phyloP scores from a whole-genome alignment of 2,888 invertebrate species.

The Myopa testacea region DNA sequence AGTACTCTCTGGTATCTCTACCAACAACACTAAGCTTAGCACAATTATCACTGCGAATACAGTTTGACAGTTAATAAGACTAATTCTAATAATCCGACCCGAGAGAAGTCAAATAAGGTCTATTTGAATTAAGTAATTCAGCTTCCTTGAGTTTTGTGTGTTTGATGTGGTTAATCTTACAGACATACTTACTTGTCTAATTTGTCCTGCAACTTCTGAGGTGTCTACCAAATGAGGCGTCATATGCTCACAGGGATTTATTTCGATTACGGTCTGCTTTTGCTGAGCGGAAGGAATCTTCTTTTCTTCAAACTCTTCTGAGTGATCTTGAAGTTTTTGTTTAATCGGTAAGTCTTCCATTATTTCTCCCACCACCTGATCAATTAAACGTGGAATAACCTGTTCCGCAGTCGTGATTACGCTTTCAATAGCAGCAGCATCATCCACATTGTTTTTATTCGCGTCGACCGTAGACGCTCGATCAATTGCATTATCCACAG shows the following conservation, averaged over 20 bases:
- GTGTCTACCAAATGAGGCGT: conserved; percentile 75
- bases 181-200: conserved; percentile 72
- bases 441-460: not conserved
- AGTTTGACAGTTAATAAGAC: too few relatives aligned
- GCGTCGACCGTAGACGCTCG: not conserved
- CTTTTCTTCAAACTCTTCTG: conserved; percentile 24
- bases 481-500: not conserved
- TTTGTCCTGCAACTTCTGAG: conserved; percentile 73
- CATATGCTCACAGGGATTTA: conserved; percentile 70
- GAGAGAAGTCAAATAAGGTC: too few relatives aligned
- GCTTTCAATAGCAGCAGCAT: not conserved
- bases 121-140: too few relatives aligned
- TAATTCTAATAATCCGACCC: too few relatives aligned
- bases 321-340: conserved; percentile 9
- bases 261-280: conserved; percentile 47
- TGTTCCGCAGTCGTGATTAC: not conserved
- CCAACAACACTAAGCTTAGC: too few relatives aligned
- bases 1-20: too few relatives aligned
- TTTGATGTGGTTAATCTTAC: too few relatives aligned
- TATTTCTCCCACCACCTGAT: conserved; percentile 15
- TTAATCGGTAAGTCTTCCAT: conserved; percentile 6
- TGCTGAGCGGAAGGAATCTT: conserved; percentile 25
- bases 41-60: too few relatives aligned
- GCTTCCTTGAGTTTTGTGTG: too few relatives aligned
- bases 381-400: conserved; percentile 1